Evolutionary conservation across 2,797 vertebrate genomes (phyloP), one percentile per base, ranked within the genome.

Genomic region (Cichlasoma orientale): DNA sequence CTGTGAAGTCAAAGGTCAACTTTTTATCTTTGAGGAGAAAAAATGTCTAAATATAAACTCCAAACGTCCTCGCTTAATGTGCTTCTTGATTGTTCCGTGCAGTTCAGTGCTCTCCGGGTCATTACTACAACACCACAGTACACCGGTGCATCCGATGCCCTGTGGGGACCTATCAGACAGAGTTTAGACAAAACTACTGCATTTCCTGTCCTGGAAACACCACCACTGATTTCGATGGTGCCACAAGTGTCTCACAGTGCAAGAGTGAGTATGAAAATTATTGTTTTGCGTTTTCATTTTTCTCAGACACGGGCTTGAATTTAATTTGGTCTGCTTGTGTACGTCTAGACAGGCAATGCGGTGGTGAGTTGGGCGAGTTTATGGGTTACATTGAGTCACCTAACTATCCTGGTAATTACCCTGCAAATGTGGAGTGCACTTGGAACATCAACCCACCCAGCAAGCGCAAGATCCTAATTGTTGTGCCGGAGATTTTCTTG

Each of bases 361-460:
- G 98, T 5, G 98, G 98, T 21, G 98, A 99, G 93, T 96, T 99
- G 91, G 98, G 98, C 0, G 98, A 99, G 83, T 98, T 97, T 93
- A 99, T 98, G 19, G 98, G 98, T 77, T 99, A 98, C 89, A 98
- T 99, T 21, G 98, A 99, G 95, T 99, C 98, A 44, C 98, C 98
- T 68, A 99, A 99, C 96, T 99, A 99, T 88, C 98, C 98, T 0
- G 98, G 98, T 57, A 98, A 99, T 91, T 99, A 99, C 87, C 98
- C 98, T 0, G 97, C 98, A 23, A 97, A 98, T 1, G 91, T 99
- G 58, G 98, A 99, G 88, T 99, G 98, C 31, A 93, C 97, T 47
- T 99, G 98, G 98, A 99, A 98, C 93, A 99, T 99, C 96, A 99
- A 97, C 93, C 98, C 98, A 0, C 98, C 98, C 2, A 97, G 97